Conservation (phyloP, 2,797 vertebrate genomes). For the Huso huso region DNA sequence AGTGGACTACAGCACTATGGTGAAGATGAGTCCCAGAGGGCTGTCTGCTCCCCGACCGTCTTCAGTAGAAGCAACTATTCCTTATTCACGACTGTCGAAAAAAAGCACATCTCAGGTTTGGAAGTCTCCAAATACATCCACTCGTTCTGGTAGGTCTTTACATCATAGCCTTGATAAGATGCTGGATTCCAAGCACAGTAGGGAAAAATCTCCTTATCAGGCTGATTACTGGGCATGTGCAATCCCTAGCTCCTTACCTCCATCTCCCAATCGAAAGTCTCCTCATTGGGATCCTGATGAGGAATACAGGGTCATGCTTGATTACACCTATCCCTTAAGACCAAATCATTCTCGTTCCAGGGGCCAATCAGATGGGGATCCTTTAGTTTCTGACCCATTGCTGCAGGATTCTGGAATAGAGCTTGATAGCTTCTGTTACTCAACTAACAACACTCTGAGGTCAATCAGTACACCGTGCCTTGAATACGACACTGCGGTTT, state of each 20-base stretch:
- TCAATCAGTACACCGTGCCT: constrained; percentile 26
- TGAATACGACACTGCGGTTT: constrained; percentile 10
- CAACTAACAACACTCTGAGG: constrained; percentile 35
- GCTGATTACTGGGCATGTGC: constrained; percentile 79
- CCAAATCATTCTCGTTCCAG: constrained; percentile 47
- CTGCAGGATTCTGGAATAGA: constrained; percentile 82
- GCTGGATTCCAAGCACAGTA: constrained; percentile 4
- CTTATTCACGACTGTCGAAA: constrained; percentile 21
- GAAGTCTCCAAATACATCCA: not conserved
- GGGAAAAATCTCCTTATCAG: constrained; percentile 51
- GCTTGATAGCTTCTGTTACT: constrained; percentile 60
- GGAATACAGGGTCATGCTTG: constrained; percentile 80
- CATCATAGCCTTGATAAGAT: constrained; percentile 8
- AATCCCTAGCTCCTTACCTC: constrained; percentile 65
- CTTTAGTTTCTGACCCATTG: constrained; percentile 36
- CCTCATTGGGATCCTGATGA: constrained; percentile 74
- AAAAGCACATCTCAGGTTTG: constrained; percentile 10
- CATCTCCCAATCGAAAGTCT: constrained; percentile 64
- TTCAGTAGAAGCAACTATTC: constrained; percentile 25
- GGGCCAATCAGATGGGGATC: constrained; percentile 22
- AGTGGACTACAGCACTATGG: constrained; percentile 34
- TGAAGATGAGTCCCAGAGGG: constrained; percentile 33
- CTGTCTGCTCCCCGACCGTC: constrained; percentile 35
- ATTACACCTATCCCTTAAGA: constrained; percentile 86
- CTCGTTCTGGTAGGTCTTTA: constrained; percentile 19